These are phyloP conservation scores for Pachycephala philippinensis DNA, from an alignment of 2,113 vertebrate genomes.

Conservation along the genomic window DNA sequence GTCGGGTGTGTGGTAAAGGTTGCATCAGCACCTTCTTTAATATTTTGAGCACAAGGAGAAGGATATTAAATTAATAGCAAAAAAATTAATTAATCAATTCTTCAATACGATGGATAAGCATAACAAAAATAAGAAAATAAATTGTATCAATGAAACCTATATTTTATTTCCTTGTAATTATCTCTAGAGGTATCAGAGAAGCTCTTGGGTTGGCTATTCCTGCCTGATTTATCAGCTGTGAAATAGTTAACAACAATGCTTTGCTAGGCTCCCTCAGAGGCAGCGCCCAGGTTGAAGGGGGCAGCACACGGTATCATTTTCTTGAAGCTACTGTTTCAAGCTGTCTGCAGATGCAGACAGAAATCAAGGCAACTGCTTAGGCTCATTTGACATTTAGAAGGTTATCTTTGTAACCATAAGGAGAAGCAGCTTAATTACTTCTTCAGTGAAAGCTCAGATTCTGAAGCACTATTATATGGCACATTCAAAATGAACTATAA, in stretches of 20 bases:
- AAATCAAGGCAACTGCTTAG: background rate
- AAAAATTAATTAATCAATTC: background rate
- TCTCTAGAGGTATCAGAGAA: background rate
- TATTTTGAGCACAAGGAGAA: background rate
- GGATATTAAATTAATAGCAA: background rate
- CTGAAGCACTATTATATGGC: conserved; percentile 3
- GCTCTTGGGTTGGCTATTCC: background rate
- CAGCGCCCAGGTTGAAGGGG: background rate
- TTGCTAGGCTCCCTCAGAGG: background rate
- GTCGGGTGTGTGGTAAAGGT: background rate
- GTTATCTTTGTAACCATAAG: conserved; percentile 48
- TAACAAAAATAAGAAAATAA: background rate
- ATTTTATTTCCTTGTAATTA: background rate
- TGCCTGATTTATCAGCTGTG: background rate
- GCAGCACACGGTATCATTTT: background rate
- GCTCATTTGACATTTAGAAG: conserved; percentile 46
- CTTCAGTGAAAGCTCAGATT: conserved; percentile 25
- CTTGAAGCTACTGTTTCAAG: conserved; percentile 35
- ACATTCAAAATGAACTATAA: conserved; percentile 23
- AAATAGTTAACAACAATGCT: background rate
- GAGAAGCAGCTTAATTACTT: conserved; percentile 34
- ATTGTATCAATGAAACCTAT: background rate
- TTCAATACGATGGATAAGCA: background rate
- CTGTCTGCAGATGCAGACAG: conserved; percentile 14
- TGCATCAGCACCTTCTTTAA: background rate